phyloP scores from a whole-genome alignment of 2,113 vertebrate species.

The Plectropomus leopardus region DNA sequence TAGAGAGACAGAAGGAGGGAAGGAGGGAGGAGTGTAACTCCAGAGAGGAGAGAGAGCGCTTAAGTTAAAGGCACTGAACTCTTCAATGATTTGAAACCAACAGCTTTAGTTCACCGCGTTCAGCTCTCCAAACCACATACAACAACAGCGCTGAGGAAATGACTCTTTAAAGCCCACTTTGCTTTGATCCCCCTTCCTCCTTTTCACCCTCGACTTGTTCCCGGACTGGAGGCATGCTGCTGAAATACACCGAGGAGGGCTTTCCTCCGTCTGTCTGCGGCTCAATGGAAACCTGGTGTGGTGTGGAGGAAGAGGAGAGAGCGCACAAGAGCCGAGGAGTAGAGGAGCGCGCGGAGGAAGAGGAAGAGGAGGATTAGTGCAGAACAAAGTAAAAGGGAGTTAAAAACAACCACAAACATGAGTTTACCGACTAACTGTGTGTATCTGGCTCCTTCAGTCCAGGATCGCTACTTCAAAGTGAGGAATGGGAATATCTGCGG shows the following conservation, averaged over 20 bases:
- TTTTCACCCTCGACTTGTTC: constrained; percentile 2
- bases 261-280: constrained; percentile 56
- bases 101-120: constrained; percentile 10
- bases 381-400: constrained; percentile 27
- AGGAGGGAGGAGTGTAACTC: constrained; percentile 54
- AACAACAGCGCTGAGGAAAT: constrained; percentile 44
- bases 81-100: constrained; percentile 45
- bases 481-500: constrained; percentile 83
- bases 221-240: constrained; percentile 57
- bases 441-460: constrained; percentile 68
- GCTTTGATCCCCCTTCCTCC: constrained; percentile 12
- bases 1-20: constrained; percentile 24
- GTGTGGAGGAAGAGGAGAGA: constrained; percentile 49
- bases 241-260: constrained; percentile 48
- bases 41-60: constrained; percentile 48
- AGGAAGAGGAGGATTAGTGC: constrained; percentile 54
- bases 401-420: constrained; percentile 71
- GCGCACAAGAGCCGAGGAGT: constrained; percentile 34
- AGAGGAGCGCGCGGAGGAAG: constrained; percentile 36
- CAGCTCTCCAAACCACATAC: constrained; percentile 30
- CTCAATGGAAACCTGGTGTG: constrained; percentile 67
- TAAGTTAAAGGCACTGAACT: constrained; percentile 23
- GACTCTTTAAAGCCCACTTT: constrained; percentile 24
- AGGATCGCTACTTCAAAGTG: constrained; percentile 78
- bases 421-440: constrained; percentile 84